Conservation (phyloP, 2,888 invertebrate species). For the Eupithecia subfuscata region DNA sequence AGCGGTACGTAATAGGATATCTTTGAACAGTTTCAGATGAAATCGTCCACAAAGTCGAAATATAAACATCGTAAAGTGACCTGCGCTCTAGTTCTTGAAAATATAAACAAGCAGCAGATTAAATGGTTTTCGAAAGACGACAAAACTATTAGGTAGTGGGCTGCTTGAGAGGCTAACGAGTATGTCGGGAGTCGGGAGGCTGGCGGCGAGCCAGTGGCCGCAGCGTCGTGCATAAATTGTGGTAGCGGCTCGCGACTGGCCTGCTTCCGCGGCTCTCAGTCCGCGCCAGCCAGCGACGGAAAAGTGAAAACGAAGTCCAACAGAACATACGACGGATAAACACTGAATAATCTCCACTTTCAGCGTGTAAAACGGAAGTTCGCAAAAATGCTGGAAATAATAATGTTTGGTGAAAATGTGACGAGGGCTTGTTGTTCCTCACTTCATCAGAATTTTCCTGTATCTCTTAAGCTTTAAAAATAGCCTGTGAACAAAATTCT, state of each 20-base stretch:
- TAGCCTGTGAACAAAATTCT: background rate
- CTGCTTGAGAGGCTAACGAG: slow-evolving; percentile 68
- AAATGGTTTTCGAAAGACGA: slow-evolving; percentile 66
- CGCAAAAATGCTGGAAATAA: background rate
- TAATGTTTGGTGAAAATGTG: background rate
- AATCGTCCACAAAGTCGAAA: slow-evolving; percentile 34
- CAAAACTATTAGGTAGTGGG: slow-evolving; percentile 74
- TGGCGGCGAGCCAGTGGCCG: slow-evolving; percentile 67
- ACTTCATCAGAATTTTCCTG: background rate
- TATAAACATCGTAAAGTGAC: slow-evolving; percentile 51
- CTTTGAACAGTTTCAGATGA: slow-evolving; percentile 34
- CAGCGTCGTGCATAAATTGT: slow-evolving; percentile 63
- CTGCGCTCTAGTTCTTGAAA: slow-evolving; percentile 53
- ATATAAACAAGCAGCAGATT: slow-evolving; percentile 70
- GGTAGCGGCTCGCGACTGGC: slow-evolving; percentile 49
- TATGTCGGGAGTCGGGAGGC: slow-evolving; percentile 52
- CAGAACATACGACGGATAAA: slow-evolving; percentile 32
- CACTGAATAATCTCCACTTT: slow-evolving; percentile 19
- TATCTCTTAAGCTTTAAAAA: background rate
- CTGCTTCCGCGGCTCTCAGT: slow-evolving; percentile 40
- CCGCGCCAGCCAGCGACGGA: slow-evolving; percentile 40
- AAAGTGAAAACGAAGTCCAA: slow-evolving; percentile 61
- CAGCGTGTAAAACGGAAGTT: background rate
- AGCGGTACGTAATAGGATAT: slow-evolving; percentile 30
- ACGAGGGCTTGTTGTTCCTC: background rate